Evolutionary conservation across 2,888 invertebrate genomes (phyloP).

Genomic region (Digitonthophagus gazella): DNA sequence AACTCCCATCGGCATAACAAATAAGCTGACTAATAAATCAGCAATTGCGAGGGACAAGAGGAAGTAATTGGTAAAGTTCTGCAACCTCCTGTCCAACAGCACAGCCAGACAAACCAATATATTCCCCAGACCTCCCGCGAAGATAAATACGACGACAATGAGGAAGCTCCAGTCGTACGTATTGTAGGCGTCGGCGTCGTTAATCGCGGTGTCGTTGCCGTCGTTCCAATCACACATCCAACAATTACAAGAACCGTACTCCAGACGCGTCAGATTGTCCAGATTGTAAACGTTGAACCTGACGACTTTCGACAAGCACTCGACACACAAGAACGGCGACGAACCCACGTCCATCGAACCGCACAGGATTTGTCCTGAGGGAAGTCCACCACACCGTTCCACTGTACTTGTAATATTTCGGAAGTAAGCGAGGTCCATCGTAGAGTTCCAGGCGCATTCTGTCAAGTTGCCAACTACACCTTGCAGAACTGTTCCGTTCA

Average conservation of each 20-base stretch:
- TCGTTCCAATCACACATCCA: constrained; percentile 20
- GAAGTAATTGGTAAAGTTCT: constrained; percentile 96
- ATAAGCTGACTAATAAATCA: constrained; percentile 87
- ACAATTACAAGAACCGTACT: constrained; percentile 13
- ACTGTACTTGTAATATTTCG: neutral
- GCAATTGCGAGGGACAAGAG: constrained; percentile 90
- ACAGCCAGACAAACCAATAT: constrained; percentile 92
- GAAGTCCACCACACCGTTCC: neutral
- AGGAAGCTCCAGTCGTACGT: constrained; percentile 79
- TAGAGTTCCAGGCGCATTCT: neutral
- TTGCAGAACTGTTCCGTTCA: neutral
- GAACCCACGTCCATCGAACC: neutral
- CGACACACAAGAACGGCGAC: neutral
- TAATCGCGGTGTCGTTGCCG: constrained; percentile 10
- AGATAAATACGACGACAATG: constrained; percentile 80
- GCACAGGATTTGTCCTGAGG: neutral
- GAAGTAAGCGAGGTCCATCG: neutral
- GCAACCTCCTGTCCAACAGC: constrained; percentile 81
- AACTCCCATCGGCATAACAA: constrained; percentile 95
- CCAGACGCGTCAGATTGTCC: neutral
- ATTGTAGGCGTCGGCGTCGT: constrained; percentile 18
- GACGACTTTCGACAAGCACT: neutral
- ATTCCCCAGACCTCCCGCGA: constrained; percentile 88
- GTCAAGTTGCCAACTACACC: neutral
- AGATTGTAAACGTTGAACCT: neutral